A percentile compares a stretch with the other conserved stretches of the same genome.
These are phyloP conservation scores for Drosophila setifemur DNA, from an alignment of 1,140 invertebrate genomes.

Conservation along the genomic window DNA sequence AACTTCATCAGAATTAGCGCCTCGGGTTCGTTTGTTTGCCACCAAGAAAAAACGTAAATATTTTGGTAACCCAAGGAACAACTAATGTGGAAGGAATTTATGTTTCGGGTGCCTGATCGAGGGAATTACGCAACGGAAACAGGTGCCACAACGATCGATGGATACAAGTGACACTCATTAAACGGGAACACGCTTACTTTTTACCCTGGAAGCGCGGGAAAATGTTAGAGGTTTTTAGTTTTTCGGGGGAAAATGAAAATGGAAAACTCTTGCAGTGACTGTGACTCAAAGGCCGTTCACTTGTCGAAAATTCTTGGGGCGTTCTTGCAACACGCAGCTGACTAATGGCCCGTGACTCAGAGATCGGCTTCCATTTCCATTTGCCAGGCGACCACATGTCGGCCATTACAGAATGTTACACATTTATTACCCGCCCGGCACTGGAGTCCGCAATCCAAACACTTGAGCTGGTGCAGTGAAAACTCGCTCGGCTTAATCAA, in stretches of 20 bases:
- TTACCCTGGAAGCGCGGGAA: constrained; percentile 27
- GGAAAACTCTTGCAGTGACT: constrained; percentile 23
- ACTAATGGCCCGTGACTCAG: constrained; percentile 71
- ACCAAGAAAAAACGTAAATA: constrained; percentile 52
- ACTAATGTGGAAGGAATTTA: constrained; percentile 4
- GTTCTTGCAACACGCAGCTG: constrained; percentile 55
- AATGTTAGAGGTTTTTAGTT: neutral
- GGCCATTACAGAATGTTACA: constrained; percentile 53
- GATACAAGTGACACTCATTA: constrained; percentile 55
- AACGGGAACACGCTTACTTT: constrained; percentile 37
- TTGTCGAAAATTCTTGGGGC: constrained; percentile 45
- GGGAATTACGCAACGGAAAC: constrained; percentile 68
- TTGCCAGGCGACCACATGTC: neutral
- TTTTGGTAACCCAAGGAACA: constrained; percentile 36
- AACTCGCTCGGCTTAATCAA: constrained; percentile 31
- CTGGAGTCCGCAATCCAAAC: neutral
- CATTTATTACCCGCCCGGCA: constrained; percentile 54
- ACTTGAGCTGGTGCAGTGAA: neutral
- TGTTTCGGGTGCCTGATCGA: constrained; percentile 5
- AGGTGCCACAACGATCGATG: constrained; percentile 54
- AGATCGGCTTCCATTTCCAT: constrained; percentile 16
- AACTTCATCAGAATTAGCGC: constrained; percentile 71
- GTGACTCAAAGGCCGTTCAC: constrained; percentile 46
- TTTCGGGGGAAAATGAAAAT: constrained; percentile 4
- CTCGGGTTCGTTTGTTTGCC: constrained; percentile 8